Evolutionary conservation across 2,888 invertebrate genomes (phyloP), one percentile per base, ranked within the genome.

Genomic region (Thymelicus sylvestris): DNA sequence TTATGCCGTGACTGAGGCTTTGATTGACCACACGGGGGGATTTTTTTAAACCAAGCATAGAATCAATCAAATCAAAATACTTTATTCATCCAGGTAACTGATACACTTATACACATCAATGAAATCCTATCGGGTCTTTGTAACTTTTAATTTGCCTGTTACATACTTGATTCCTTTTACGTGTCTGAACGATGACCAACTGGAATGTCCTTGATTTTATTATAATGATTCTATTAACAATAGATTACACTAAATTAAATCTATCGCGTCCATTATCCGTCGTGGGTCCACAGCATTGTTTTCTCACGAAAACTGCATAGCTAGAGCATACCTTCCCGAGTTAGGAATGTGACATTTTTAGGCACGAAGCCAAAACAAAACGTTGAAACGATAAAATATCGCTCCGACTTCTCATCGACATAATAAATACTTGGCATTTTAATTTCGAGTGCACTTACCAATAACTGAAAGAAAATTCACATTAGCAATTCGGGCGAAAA

Each of bases 1-100:
- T 87, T 86, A 84, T 83, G 83, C 86, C 89, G 87, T 88, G 88
- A 86, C 85, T 76, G 71, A 38, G 71, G 48, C 66, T 71, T 31
- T 64, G 74, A 65, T 39, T 63, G 52, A 61, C 63, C 75, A 83
- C 83, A 86, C 83, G 74, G 79, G 77, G 64, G 64, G 78, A 66
- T 77, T 82, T 44, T 15, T 19, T 41, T 62, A 7, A 12, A 31
- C 31, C 31, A 31, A 31, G 31, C 5, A 31, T 31, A 31, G 5
- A 31, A 31, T 31, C 31, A 31, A 31, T 2, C 31, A 31, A 3
- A 31, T 31, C 31, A 31, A 31, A 31, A 31, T 31, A 31, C 31
- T 5, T 31, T 31, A 31, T 31, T 31, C 31, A 31, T 31, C 31
- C 31, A 31, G 31, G 31, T 31, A 31, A 31, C 31, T 31, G 31